Base-by-base conservation (phyloP, 2,888 invertebrate genomes). In the Brachyptera risi region DNA sequence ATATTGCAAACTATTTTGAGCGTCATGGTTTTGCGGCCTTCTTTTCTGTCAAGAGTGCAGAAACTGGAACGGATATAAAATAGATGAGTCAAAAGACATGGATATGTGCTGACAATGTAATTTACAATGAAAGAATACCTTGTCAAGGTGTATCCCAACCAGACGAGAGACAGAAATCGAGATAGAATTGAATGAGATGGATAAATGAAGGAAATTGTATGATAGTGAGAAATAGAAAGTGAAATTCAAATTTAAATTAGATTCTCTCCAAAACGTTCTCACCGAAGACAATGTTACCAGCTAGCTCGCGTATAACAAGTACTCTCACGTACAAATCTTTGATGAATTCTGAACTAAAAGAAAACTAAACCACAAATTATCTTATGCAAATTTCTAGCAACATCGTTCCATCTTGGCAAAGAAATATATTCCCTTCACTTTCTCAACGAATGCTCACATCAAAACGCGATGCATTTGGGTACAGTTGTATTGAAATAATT, bases 101-200 rank as follows among this genome's bases (percentile, higher is more conserved):
- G 17, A 35, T 9, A n/a, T n/a, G 13, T 38, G 54, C 23, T 54
- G 54, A 54, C 54, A 54, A 35, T 37, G 54, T 35, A 54, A 54
- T 54, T 54, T 54, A 35, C 35, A n/a, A 54, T 54, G 54, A 37
- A 54, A n/a, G n/a, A n/a, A n/a, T n/a, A n/a, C n/a, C n/a, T n/a
- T n/a, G n/a, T n/a, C n/a, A n/a, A n/a, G n/a, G n/a, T n/a, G n/a
- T n/a, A n/a, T n/a, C n/a, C n/a, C n/a, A n/a, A n/a, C n/a, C n/a
- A n/a, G 54, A 54, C 27, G 31, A 27, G 51, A 27, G 17, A 31
- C 1, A 11, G 35, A 23, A 19, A 54, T 9, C 3, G 17, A 21
- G 54, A 54, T 54, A 37, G 54, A 54, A 54, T 54, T 35, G 37
- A 54, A 54, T 37, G 35, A 54, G 21, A 44, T 19, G 21, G 35